A percentile compares a stretch with the other conserved stretches of the same genome.
phyloP scores from a whole-genome alignment of 2,888 invertebrate species.

The Spilosoma lubricipeda region DNA sequence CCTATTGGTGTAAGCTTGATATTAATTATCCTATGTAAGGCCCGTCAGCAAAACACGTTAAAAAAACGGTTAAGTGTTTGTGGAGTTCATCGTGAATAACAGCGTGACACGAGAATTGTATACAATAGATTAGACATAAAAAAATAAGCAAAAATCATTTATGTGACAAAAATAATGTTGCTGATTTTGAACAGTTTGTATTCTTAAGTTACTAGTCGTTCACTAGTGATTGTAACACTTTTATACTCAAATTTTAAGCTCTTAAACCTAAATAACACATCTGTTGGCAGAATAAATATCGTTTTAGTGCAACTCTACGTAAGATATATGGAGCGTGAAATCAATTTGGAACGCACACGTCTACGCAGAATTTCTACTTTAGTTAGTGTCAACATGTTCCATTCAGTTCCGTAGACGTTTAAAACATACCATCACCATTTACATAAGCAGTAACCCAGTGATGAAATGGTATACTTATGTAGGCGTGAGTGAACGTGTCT shows the following conservation, averaged over 20 bases:
- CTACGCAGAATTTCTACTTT: constrained; percentile 5
- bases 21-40: too few species aligned
- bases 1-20: too few species aligned
- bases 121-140: too few species aligned
- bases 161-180: too few species aligned
- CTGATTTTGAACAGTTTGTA: too few species aligned
- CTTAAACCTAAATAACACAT: not conserved
- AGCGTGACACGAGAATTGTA: too few species aligned
- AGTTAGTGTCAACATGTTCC: constrained; percentile 15
- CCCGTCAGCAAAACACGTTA: too few species aligned
- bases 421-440: constrained; percentile 13
- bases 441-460: constrained; percentile 26
- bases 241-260: too few species aligned
- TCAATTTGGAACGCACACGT: constrained; percentile 16
- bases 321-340: constrained; percentile 19
- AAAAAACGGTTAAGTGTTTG: too few species aligned
- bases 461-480: constrained; percentile 30
- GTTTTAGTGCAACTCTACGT: constrained; percentile 2
- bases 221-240: not conserved
- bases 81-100: too few species aligned
- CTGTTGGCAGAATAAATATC: not conserved
- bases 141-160: too few species aligned
- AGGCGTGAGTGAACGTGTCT: constrained; percentile 15
- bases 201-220: too few species aligned
- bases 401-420: constrained; percentile 12